A percentile compares a stretch with the other conserved stretches of the same genome.
Evolutionary conservation across 2,888 invertebrate genomes (phyloP).

Genomic region (Oxyteleia sp.): DNA sequence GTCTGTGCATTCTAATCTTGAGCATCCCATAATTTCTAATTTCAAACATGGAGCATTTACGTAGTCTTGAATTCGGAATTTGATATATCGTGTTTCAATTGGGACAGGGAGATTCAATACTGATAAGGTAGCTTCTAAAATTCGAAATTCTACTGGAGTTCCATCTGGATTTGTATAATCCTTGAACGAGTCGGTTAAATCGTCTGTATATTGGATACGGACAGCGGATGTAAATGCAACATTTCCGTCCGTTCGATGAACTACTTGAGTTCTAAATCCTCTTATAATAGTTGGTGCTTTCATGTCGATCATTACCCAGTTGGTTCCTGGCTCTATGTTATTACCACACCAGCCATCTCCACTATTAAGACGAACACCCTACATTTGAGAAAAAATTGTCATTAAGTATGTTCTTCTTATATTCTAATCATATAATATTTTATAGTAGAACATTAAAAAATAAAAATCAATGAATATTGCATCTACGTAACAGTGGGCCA

Average conservation of each 20-base stretch:
- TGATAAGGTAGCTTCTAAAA: constrained; percentile 96
- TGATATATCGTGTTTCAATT: constrained; percentile 95
- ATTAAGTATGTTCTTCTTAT: too few species aligned
- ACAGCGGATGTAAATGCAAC: constrained; percentile 97
- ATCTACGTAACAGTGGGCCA: too few species aligned
- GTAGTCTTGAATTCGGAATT: constrained; percentile 95
- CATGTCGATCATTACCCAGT: constrained; percentile 96
- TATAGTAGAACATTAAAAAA: too few species aligned
- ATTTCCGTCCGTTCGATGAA: constrained; percentile 93
- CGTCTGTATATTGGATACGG: constrained; percentile 94
- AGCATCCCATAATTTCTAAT: constrained; percentile 97
- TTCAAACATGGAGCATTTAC: constrained; percentile 96
- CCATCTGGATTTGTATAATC: constrained; percentile 98
- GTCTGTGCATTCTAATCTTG: constrained; percentile 95
- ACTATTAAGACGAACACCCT: constrained; percentile 95
- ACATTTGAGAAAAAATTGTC: constrained; percentile 12
- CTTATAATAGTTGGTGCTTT: constrained; percentile 96
- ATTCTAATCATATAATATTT: too few species aligned
- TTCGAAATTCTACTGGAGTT: constrained; percentile 96
- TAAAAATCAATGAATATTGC: too few species aligned
- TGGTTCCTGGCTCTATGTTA: constrained; percentile 94
- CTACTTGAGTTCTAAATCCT: constrained; percentile 97
- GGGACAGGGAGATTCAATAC: constrained; percentile 96
- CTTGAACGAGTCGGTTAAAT: constrained; percentile 95
- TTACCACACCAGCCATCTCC: constrained; percentile 97